A percentile compares a stretch with the other conserved stretches of the same genome.
Conservation (phyloP, 2,797 vertebrate genomes). For the Knipowitschia caucasica region DNA sequence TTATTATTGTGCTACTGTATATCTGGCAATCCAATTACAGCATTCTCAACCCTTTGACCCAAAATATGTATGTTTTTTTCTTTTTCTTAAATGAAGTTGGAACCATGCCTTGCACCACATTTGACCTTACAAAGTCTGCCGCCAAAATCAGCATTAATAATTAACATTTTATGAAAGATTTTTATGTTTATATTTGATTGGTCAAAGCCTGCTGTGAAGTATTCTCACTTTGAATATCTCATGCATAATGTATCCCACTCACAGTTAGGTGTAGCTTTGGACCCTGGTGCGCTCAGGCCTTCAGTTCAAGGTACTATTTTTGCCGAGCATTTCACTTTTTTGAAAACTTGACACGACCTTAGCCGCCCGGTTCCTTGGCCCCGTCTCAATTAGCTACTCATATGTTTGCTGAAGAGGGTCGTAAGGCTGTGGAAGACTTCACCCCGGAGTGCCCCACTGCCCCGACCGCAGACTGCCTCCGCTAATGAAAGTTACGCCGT, state of each 20-base stretch:
- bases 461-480: slow-evolving; percentile 43
- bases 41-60: too few relatives aligned
- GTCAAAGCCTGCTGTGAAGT: slow-evolving; percentile 21
- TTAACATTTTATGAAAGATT: slow-evolving; percentile 27
- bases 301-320: slow-evolving; percentile 24
- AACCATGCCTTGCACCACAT: too few relatives aligned
- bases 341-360: slow-evolving; percentile 45
- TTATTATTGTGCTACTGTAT: too few relatives aligned
- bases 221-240: slow-evolving; percentile 37
- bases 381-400: slow-evolving; percentile 73
- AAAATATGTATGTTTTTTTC: too few relatives aligned
- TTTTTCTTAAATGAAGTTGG: too few relatives aligned
- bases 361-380: slow-evolving; percentile 46
- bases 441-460: slow-evolving; percentile 52
- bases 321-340: slow-evolving; percentile 48
- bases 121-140: too few relatives aligned
- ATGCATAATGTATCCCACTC: slow-evolving; percentile 40
- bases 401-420: slow-evolving; percentile 63
- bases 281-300: slow-evolving; percentile 24
- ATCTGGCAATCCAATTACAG: too few relatives aligned
- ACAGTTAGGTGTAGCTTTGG: slow-evolving; percentile 13
- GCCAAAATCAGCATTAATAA: background rate
- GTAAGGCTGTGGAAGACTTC: slow-evolving; percentile 45
- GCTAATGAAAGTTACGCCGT: slow-evolving; percentile 71
- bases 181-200: slow-evolving; percentile 42